Conservation (phyloP, 2,888 invertebrate species). For the Crocallis elinguaria region DNA sequence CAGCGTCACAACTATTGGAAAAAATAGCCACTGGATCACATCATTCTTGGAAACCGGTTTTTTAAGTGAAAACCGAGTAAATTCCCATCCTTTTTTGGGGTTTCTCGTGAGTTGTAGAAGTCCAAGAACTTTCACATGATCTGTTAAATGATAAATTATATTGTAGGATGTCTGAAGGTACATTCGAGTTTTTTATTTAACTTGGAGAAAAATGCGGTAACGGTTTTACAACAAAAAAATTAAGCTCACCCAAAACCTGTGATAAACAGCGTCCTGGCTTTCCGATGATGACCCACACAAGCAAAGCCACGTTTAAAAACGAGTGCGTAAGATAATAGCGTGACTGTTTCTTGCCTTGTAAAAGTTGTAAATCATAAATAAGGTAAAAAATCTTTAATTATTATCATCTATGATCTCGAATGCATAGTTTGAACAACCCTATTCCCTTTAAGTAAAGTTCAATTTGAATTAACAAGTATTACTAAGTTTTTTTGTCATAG, state of each 20-base stretch:
- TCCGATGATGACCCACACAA: too few relatives aligned
- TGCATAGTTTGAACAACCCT: neutral
- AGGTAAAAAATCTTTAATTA: neutral
- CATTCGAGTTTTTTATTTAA: too few relatives aligned
- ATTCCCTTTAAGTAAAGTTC: neutral
- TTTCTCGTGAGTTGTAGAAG: conserved; percentile 16
- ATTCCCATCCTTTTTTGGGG: conserved; percentile 36
- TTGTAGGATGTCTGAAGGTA: too few relatives aligned
- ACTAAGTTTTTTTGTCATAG: conserved; percentile 53
- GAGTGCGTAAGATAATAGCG: neutral
- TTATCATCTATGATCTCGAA: neutral
- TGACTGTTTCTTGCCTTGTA: neutral
- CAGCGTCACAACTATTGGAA: conserved; percentile 38
- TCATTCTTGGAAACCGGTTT: conserved; percentile 35
- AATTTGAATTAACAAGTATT: neutral
- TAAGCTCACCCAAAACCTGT: too few relatives aligned
- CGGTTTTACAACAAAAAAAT: too few relatives aligned
- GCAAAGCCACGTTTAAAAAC: too few relatives aligned
- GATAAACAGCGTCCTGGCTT: too few relatives aligned
- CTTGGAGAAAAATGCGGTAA: too few relatives aligned
- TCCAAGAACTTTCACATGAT: neutral
- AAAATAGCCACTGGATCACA: too few relatives aligned
- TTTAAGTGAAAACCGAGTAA: conserved; percentile 32
- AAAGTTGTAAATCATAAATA: neutral
- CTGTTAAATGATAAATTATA: too few relatives aligned